phyloP scores from a whole-genome alignment of 2,888 invertebrate species.

The Drosophila longiperda region DNA sequence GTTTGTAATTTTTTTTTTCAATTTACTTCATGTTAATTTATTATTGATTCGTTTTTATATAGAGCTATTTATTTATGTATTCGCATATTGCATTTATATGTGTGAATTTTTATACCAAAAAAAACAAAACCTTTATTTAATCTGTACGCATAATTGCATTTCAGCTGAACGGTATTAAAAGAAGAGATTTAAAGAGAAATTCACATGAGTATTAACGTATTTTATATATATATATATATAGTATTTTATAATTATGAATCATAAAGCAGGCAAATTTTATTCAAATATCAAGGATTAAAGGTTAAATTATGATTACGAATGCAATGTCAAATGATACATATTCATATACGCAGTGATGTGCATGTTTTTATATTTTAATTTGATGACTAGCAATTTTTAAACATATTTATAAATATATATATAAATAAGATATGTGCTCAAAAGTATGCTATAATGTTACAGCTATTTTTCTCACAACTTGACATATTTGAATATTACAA shows the following conservation, averaged over 20 bases:
- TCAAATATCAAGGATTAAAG: constrained; percentile 19
- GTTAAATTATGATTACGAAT: constrained; percentile 4
- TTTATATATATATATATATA: constrained; percentile 34
- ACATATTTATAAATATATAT: background rate
- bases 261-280: constrained; percentile 11
- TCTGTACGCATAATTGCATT: constrained; percentile 51
- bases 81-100: constrained; percentile 64
- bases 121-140: constrained; percentile 54
- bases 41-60: constrained; percentile 32
- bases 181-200: constrained; percentile 53
- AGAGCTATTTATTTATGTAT: constrained; percentile 53
- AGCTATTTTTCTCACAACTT: background rate
- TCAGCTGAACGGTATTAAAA: constrained; percentile 54
- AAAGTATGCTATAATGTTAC: constrained; percentile 33
- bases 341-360: background rate
- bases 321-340: background rate
- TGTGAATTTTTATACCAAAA: constrained; percentile 29
- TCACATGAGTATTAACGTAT: constrained; percentile 55
- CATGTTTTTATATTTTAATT: background rate
- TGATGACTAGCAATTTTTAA: background rate
- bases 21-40: constrained; percentile 22
- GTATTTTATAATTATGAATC: constrained; percentile 11
- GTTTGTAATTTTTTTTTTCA: constrained; percentile 14
- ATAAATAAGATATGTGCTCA: background rate
- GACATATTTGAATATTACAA: background rate